These are phyloP conservation scores for Brachyhypopomus gauderio DNA, from an alignment of 2,113 vertebrate species.

Conservation along the genomic window DNA sequence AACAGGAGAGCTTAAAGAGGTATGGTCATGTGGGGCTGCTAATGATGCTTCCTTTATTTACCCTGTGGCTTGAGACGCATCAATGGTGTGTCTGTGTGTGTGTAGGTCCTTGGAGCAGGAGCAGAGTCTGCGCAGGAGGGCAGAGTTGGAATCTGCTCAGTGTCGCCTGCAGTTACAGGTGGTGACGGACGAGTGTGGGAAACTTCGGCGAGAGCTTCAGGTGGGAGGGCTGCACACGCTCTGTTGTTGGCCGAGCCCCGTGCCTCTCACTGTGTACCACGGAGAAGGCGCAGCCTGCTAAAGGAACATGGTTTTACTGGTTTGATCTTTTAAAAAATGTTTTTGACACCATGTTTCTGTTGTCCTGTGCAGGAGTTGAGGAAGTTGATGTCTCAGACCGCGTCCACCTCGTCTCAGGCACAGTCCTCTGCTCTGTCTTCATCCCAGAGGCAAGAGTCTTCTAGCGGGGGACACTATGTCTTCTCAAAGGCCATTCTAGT, in stretches of 20 bases:
- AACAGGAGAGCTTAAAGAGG: conserved; percentile 89
- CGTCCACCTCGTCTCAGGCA: conserved; percentile 52
- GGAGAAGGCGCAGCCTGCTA: too few species aligned
- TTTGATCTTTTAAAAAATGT: too few species aligned
- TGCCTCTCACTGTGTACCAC: not conserved
- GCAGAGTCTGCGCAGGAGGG: conserved; percentile 80
- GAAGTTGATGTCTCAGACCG: conserved; percentile 75
- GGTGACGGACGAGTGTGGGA: conserved; percentile 82
- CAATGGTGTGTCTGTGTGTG: not conserved
- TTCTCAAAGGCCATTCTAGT: conserved; percentile 85
- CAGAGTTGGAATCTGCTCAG: conserved; percentile 90
- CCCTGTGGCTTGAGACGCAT: not conserved
- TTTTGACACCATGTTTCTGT: too few species aligned
- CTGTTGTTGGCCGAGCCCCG: not conserved
- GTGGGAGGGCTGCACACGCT: conserved; percentile 62
- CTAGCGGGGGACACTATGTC: conserved; percentile 76
- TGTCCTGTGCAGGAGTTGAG: conserved; percentile 82
- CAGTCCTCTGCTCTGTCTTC: conserved; percentile 51
- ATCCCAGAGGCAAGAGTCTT: conserved; percentile 70
- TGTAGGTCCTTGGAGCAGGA: conserved; percentile 84
- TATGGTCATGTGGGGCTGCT: conserved; percentile 50
- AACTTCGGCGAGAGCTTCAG: conserved; percentile 84
- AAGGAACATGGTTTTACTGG: too few species aligned
- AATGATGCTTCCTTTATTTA: not conserved
- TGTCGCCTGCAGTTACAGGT: conserved; percentile 89